These are phyloP conservation scores for Pipistrellus pipistrellus DNA, from an alignment of 2,797 vertebrate species.

Conservation along the genomic window DNA sequence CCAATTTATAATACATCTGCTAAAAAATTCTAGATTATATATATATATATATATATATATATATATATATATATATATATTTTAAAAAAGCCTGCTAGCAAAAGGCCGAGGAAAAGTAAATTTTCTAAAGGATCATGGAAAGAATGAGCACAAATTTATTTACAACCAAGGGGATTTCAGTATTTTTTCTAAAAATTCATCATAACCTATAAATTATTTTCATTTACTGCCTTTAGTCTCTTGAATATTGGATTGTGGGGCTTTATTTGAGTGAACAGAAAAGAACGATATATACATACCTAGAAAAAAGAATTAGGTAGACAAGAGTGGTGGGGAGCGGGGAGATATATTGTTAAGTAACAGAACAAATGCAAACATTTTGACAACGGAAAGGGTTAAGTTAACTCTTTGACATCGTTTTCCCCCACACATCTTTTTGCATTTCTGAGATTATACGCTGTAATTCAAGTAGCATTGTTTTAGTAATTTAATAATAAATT, in stretches of 20 bases:
- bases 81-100: slow-evolving; percentile 52
- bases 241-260: slow-evolving; percentile 65
- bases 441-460: slow-evolving; percentile 83
- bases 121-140: slow-evolving; percentile 79
- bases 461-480: slow-evolving; percentile 83
- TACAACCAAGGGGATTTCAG: slow-evolving; percentile 82
- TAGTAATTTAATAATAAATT: slow-evolving; percentile 82
- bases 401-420: slow-evolving; percentile 83
- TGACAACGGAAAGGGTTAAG: slow-evolving; percentile 86
- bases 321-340: slow-evolving; percentile 65
- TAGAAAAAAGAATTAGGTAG: slow-evolving; percentile 50
- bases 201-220: slow-evolving; percentile 74
- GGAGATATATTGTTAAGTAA: slow-evolving; percentile 77
- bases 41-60: too few relatives aligned
- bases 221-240: slow-evolving; percentile 73
- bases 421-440: slow-evolving; percentile 69
- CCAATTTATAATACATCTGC: slow-evolving; percentile 81
- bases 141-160: slow-evolving; percentile 83
- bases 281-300: slow-evolving; percentile 62
- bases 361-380: slow-evolving; percentile 38
- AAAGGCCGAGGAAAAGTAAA: slow-evolving; percentile 78
- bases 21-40: slow-evolving; percentile 80
- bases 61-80: slow-evolving; percentile 36
- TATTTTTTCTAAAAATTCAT: slow-evolving; percentile 71
- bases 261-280: slow-evolving; percentile 73